Evolutionary conservation across 2,113 vertebrate species (phyloP).

Genomic region (Cepphus grylle): DNA sequence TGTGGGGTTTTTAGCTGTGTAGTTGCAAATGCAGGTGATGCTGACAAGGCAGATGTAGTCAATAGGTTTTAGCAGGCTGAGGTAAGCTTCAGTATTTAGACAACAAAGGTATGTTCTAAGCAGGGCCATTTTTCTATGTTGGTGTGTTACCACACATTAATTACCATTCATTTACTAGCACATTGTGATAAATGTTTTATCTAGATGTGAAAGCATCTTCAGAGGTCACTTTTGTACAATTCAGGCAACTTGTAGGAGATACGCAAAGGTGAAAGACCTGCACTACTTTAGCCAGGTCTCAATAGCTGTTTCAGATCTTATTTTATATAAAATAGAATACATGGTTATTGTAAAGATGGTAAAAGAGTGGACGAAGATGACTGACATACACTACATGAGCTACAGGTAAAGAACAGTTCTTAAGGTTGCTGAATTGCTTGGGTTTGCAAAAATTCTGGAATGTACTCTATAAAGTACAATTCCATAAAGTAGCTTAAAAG

Average conservation of each 20-base stretch:
- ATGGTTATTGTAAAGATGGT: neutral
- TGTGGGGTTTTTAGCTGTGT: rapidly evolving
- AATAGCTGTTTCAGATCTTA: neutral
- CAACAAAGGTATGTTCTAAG: neutral
- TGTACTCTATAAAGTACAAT: neutral
- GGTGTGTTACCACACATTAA: neutral
- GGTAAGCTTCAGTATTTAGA: neutral
- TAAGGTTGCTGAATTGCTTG: neutral
- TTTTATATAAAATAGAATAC: neutral
- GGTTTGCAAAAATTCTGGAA: neutral
- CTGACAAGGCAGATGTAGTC: neutral
- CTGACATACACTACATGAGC: neutral
- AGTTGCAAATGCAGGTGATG: neutral
- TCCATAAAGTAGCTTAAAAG: neutral
- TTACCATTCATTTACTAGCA: neutral
- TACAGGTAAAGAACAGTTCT: neutral
- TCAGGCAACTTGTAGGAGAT: neutral
- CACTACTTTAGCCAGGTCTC: neutral
- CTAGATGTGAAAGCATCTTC: neutral
- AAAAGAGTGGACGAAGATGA: neutral
- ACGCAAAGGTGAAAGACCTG: neutral
- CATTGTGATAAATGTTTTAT: neutral
- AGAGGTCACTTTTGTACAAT: neutral
- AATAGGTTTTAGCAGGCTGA: neutral
- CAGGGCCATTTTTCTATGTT: neutral